Conservation (phyloP, 2,797 vertebrate genomes). For the Rhodeus uyekii region DNA sequence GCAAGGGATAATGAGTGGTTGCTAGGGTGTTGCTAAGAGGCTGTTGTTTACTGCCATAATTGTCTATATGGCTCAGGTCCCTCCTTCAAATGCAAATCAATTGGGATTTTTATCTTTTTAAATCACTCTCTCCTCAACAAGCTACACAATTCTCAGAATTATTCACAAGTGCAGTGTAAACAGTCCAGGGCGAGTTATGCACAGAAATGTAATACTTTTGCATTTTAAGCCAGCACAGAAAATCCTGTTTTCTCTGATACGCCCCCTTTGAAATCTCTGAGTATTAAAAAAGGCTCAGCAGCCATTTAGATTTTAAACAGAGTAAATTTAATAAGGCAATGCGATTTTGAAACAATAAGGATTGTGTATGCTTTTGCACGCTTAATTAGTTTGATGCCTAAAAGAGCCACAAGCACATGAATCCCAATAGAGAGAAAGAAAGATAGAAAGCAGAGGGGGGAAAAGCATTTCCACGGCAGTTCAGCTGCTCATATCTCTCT, state of each 20-base stretch:
- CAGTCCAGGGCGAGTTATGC: not conserved
- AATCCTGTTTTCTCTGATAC: slow-evolving; percentile 18
- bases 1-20: too few species aligned
- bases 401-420: slow-evolving; percentile 22
- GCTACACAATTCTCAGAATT: slow-evolving; percentile 11
- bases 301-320: slow-evolving; percentile 17
- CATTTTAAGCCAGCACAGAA: not conserved
- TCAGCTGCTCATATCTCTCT: slow-evolving; percentile 45
- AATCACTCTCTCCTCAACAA: not conserved
- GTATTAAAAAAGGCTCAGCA: slow-evolving; percentile 14
- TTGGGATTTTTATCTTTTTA: not conserved
- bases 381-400: slow-evolving; percentile 31
- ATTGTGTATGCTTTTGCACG: slow-evolving; percentile 11
- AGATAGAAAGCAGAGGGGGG: not conserved
- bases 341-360: slow-evolving; percentile 29
- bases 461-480: slow-evolving; percentile 23
- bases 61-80: not conserved
- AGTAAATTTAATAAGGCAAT: slow-evolving; percentile 5
- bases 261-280: slow-evolving; percentile 2
- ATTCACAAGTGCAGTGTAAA: not conserved
- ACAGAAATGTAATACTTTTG: slow-evolving; percentile 11
- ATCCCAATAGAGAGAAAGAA: slow-evolving; percentile 22
- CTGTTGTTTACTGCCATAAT: not conserved
- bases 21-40: not conserved
- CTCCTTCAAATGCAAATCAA: not conserved